Conservation (phyloP, 2,113 vertebrate species). For the Strix aluco region DNA sequence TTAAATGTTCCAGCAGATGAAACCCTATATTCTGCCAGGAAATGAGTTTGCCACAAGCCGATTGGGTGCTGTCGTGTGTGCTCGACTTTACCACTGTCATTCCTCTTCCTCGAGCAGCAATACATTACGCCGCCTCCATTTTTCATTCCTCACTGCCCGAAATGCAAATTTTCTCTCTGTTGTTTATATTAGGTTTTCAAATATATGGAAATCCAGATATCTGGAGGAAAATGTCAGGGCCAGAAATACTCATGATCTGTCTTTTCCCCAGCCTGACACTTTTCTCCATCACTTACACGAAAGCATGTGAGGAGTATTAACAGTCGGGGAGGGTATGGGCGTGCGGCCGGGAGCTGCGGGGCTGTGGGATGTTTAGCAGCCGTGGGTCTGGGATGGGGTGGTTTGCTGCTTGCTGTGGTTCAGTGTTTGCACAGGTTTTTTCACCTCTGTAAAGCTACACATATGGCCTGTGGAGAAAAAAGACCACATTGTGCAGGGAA, state of each 20-base stretch:
- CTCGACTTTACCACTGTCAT: constrained; percentile 75
- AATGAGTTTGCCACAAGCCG: constrained; percentile 82
- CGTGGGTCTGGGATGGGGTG: not conserved
- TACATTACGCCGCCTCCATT: constrained; percentile 80
- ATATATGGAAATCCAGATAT: constrained; percentile 85
- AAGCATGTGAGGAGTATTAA: not conserved
- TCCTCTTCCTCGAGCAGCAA: constrained; percentile 76
- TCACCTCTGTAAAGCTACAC: not conserved
- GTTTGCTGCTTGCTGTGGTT: not conserved
- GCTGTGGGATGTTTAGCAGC: not conserved
- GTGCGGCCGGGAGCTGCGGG: not conserved
- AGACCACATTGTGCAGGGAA: accelerated
- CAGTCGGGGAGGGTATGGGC: not conserved
- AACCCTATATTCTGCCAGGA: constrained; percentile 82
- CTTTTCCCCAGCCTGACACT: constrained; percentile 71
- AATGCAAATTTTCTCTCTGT: constrained; percentile 84
- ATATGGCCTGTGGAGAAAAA: accelerated
- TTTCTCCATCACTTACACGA: constrained; percentile 14
- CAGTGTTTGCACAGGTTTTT: not conserved
- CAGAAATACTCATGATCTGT: constrained; percentile 74
- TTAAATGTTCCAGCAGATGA: constrained; percentile 83
- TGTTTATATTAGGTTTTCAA: constrained; percentile 90
- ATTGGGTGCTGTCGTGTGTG: constrained; percentile 75
- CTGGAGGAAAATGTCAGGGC: constrained; percentile 84
- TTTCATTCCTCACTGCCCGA: constrained; percentile 83